Evolutionary conservation across 2,888 invertebrate genomes (phyloP), one percentile per base, ranked within the genome.

Genomic region (Ectobius pallidus): DNA sequence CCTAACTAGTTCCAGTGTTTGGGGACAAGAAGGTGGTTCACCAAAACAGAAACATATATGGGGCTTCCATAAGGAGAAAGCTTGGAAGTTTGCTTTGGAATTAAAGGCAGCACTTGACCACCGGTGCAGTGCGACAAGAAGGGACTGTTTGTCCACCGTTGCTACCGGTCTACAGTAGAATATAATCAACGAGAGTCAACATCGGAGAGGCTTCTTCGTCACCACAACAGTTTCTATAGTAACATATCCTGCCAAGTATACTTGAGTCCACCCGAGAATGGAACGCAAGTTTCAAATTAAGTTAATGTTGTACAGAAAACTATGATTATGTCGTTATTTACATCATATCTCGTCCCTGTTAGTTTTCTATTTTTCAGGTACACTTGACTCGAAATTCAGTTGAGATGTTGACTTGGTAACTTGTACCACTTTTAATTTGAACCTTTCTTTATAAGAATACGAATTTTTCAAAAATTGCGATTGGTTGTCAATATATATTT

Each of bases 121-220:
- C 27, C 16, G 30, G n/a, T 30, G 25, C 27, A 25, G 16, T 30
- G n/a, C 32, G 30, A 58, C 27, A 58, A 58, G 30, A 30, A 11
- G 34, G 34, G 34, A n/a, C 32, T 32, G 58, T 58, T 72, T 72
- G 42, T 67, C 42, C 42, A 52, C 55, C n/a, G 70, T 58, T 70
- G 55, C 61, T 42, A 46, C 18, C 18, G 42, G 44, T 46, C 22
- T 58, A 34, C 20, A 30, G 30, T 30, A 9, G 27, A 62, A 69
- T 69, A 69, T 69, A 69, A 73, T 73, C 72, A 73, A 49, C 39
- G 32, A 20, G 34, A 30, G 72, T 68, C 69, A 69, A 73, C 69
- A 73, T 18, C 39, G 62, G 32, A 72, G 6, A 30, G 49, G 46
- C 61, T 68, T 72, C 72, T 72, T 72, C 72, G 58, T 44, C 30